Evolutionary conservation across 2,113 vertebrate genomes (phyloP).

Genomic region (Elephas maximus): DNA sequence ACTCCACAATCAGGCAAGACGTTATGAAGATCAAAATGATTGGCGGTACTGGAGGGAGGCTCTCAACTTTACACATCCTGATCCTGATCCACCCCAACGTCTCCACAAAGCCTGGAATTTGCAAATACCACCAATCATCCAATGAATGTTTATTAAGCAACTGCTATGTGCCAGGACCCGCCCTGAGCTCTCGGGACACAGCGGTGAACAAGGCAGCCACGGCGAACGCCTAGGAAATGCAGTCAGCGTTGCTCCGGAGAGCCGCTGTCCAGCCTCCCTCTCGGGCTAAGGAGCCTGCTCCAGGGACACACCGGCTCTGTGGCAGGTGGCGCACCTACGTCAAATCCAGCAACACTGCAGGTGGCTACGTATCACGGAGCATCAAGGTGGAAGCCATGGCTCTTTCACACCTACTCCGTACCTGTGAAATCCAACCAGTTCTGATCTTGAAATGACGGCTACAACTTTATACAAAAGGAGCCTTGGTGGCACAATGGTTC

Average conservation of each 20-base stretch:
- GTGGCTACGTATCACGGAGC: rapidly evolving
- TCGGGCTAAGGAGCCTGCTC: neutral
- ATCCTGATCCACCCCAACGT: neutral
- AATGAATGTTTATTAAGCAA: neutral
- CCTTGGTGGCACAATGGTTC: no score
- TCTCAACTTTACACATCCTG: neutral
- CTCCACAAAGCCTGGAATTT: neutral
- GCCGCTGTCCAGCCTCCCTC: neutral
- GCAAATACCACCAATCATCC: neutral
- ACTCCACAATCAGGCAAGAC: neutral
- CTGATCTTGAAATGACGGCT: conserved; percentile 3
- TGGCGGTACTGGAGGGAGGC: neutral
- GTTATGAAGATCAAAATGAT: neutral
- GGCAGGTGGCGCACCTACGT: neutral
- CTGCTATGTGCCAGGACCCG: neutral
- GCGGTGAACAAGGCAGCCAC: neutral
- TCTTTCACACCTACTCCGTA: neutral
- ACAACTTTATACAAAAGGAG: no score
- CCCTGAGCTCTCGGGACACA: neutral
- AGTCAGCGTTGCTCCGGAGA: neutral
- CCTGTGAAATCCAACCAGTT: neutral
- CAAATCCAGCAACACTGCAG: neutral
- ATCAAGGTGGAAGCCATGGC: neutral
- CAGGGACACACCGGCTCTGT: neutral
- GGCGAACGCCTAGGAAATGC: neutral